These are phyloP conservation scores for Antheraea assamensis DNA, from an alignment of 2,888 invertebrate genomes.

Conservation along the genomic window DNA sequence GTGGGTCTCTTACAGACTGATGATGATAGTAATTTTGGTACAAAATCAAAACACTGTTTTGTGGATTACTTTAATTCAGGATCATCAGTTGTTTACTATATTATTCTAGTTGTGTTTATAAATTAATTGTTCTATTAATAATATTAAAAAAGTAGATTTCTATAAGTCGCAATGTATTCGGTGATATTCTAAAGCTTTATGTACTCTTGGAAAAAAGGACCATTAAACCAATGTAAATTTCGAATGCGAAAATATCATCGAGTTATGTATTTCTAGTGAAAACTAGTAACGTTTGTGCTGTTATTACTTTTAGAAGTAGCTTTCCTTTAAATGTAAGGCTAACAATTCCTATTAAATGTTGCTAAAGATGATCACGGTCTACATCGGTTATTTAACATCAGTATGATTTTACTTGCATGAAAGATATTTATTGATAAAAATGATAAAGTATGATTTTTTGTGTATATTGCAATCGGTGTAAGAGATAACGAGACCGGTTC, in stretches of 20 bases:
- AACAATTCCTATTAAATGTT: not conserved
- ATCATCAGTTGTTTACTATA: not conserved
- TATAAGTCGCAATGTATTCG: no score
- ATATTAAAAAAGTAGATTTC: no score
- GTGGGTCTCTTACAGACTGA: no score
- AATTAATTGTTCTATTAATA: no score
- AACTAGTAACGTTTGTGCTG: not conserved
- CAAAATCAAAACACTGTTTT: not conserved
- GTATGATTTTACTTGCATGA: not conserved
- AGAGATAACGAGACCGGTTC: constrained; percentile 47
- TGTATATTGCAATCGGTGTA: not conserved
- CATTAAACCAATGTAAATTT: not conserved
- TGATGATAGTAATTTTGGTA: not conserved
- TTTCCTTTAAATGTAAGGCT: not conserved
- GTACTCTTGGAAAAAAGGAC: no score
- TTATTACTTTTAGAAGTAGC: not conserved
- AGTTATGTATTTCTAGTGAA: not conserved
- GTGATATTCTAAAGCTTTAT: no score
- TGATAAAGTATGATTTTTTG: not conserved
- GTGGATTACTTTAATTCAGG: not conserved
- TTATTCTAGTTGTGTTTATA: no score
- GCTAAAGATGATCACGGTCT: not conserved
- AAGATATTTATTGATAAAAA: not conserved
- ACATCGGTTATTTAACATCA: not conserved
- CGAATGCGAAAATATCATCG: not conserved